These are phyloP conservation scores for Neodiprion lecontei DNA, from an alignment of 1,140 invertebrate genomes.

Conservation along the genomic window DNA sequence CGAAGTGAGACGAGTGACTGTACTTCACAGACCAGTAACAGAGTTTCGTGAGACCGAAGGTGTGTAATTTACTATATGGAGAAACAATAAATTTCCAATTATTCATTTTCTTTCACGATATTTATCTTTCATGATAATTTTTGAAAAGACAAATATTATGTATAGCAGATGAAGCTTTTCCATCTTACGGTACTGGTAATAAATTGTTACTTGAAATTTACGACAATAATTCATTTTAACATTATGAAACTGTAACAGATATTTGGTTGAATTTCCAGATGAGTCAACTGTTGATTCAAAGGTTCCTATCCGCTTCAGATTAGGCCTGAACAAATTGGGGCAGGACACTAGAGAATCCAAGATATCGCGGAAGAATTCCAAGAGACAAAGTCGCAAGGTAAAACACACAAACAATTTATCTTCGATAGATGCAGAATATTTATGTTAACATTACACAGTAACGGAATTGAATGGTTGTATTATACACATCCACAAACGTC, in stretches of 20 bases:
- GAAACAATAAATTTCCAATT: not conserved
- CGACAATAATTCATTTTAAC: no score
- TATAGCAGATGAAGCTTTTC: no score
- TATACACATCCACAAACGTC: not conserved
- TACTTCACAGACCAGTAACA: slow-evolving; percentile 46
- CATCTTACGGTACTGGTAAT: no score
- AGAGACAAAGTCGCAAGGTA: slow-evolving; percentile 53
- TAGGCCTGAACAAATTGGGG: slow-evolving; percentile 45
- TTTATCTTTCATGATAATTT: no score
- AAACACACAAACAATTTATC: slow-evolving; percentile 50
- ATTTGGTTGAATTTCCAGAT: slow-evolving; percentile 26
- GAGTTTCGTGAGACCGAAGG: slow-evolving; percentile 52
- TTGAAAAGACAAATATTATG: no score
- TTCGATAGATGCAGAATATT: slow-evolving; percentile 35
- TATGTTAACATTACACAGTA: not conserved
- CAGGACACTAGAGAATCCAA: slow-evolving; percentile 48
- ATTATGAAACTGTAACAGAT: no score
- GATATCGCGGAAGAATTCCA: slow-evolving; percentile 45
- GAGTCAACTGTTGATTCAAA: slow-evolving; percentile 45
- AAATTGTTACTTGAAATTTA: no score
- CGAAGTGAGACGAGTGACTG: slow-evolving; percentile 51
- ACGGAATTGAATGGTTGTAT: not conserved
- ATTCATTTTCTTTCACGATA: slow-evolving; percentile 6
- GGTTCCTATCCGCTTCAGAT: slow-evolving; percentile 45
- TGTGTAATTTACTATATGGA: slow-evolving; percentile 22